Evolutionary conservation across 2,797 vertebrate species (phyloP).

Genomic region (Phyllotis vaccarum): DNA sequence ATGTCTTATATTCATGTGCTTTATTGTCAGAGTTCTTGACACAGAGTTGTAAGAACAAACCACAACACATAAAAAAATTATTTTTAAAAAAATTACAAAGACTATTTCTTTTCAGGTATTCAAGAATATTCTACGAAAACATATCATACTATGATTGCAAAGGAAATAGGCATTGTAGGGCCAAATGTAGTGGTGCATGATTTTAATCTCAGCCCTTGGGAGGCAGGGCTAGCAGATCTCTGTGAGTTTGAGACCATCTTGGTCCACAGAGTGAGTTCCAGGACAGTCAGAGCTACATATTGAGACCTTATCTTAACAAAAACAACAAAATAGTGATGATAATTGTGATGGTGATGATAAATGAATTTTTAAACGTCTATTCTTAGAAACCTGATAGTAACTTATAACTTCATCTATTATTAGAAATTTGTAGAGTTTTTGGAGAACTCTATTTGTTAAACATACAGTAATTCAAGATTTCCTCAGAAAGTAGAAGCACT

Average conservation of each 20-base stretch:
- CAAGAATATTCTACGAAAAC: constrained; percentile 55
- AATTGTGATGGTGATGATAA: neutral
- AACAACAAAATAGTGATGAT: neutral
- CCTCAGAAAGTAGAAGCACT: constrained; percentile 35
- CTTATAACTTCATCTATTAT: neutral
- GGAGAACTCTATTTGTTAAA: constrained; percentile 32
- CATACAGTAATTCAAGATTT: neutral
- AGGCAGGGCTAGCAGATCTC: neutral
- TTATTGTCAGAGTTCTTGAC: neutral
- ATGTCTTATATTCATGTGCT: neutral
- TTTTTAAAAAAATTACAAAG: constrained; percentile 41
- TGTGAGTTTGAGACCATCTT: neutral
- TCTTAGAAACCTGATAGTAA: neutral
- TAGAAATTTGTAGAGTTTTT: neutral
- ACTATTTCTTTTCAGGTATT: constrained; percentile 31
- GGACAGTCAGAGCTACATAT: neutral
- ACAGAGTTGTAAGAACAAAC: neutral
- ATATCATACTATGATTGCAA: constrained; percentile 57
- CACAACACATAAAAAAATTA: constrained; percentile 19
- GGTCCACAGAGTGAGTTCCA: neutral
- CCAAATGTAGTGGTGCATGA: no score
- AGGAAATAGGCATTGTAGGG: neutral
- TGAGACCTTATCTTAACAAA: neutral
- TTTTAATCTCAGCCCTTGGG: neutral
- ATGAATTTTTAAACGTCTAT: neutral